A percentile compares a stretch with the other conserved stretches of the same genome.
Evolutionary conservation across 2,797 vertebrate species (phyloP).

Genomic region (Dendrocincla fuliginosa): DNA sequence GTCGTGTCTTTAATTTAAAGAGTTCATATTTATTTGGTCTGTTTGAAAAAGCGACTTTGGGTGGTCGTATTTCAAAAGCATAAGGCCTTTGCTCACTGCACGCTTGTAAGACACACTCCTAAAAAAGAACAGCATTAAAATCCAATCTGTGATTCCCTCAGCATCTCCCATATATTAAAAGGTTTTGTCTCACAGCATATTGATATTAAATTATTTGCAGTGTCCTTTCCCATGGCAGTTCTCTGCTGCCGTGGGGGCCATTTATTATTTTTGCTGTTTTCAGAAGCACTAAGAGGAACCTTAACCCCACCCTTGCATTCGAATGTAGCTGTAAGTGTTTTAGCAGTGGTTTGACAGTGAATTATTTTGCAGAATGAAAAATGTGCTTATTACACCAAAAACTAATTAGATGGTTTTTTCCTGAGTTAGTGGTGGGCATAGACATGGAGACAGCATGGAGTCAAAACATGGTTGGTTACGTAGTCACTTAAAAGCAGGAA

Average conservation of each 20-base stretch:
- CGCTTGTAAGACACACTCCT: not conserved
- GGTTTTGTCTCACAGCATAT: not conserved
- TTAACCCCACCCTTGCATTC: not conserved
- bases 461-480: not conserved
- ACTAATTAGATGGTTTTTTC: not conserved
- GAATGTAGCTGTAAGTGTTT: not conserved
- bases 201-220: not conserved
- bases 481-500: not conserved
- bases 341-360: not conserved
- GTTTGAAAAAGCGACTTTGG: not conserved
- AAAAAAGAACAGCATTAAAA: not conserved
- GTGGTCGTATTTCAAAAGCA: not conserved
- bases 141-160: not conserved
- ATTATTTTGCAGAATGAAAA: not conserved
- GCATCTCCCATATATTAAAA: not conserved
- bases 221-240: not conserved
- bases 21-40: constrained; percentile 9
- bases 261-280: not conserved
- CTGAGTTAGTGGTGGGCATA: too few relatives aligned
- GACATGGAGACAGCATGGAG: too few relatives aligned
- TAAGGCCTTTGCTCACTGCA: not conserved
- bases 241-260: not conserved
- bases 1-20: not conserved
- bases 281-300: not conserved
- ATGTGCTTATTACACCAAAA: not conserved